Conservation (phyloP, 2,797 vertebrate species). For the Peromyscus nudipes region DNA sequence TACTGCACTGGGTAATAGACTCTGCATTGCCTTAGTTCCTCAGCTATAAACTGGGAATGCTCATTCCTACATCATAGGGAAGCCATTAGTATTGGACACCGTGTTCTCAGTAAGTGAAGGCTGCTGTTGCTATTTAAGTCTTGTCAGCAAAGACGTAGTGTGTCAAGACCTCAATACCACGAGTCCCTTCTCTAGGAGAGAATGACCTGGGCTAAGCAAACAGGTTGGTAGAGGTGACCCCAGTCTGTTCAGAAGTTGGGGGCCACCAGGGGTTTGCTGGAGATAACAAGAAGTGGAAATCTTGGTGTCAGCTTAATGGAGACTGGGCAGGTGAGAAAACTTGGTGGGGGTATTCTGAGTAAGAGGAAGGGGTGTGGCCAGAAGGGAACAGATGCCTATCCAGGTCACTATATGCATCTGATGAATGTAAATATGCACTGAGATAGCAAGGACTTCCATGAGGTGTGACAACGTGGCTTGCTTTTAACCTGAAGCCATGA, state of each 20-base stretch:
- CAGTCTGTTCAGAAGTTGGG: background rate
- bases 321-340: background rate
- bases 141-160: background rate
- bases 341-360: background rate
- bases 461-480: background rate
- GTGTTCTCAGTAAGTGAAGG: background rate
- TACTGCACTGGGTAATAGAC: too few species aligned
- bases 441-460: background rate
- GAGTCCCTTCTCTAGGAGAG: background rate
- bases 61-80: background rate
- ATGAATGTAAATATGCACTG: accelerated
- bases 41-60: background rate
- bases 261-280: background rate
- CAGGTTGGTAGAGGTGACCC: background rate
- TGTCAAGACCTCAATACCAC: background rate
- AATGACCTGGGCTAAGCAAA: background rate
- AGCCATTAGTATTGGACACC: background rate
- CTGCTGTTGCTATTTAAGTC: background rate
- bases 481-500: background rate
- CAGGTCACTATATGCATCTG: accelerated
- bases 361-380: accelerated
- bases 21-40: background rate
- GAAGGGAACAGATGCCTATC: accelerated
- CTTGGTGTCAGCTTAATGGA: background rate
- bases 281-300: background rate